A percentile compares a stretch with the other conserved stretches of the same genome.
These are phyloP conservation scores for Perodicticus potto DNA, from an alignment of 2,797 vertebrate species.

Conservation along the genomic window DNA sequence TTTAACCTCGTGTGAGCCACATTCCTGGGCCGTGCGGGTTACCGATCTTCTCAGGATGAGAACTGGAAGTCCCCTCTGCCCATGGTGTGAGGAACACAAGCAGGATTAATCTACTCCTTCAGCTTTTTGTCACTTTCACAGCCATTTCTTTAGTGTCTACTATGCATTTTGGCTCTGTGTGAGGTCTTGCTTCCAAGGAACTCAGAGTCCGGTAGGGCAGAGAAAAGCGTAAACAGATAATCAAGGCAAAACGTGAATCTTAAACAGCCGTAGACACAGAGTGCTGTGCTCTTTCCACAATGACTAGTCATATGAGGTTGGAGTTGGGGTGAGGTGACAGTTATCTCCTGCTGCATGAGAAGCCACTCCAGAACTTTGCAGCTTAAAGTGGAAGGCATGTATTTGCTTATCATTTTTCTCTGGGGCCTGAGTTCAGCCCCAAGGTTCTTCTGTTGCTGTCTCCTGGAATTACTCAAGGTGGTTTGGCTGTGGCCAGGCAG, in stretches of 20 bases:
- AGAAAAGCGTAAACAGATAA: not conserved
- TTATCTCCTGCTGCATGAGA: not conserved
- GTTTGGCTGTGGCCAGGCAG: not conserved
- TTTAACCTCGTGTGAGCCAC: constrained; percentile 69
- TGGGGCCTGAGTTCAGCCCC: not conserved
- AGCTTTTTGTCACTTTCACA: not conserved
- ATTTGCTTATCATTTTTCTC: not conserved
- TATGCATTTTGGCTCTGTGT: not conserved
- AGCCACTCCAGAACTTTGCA: not conserved
- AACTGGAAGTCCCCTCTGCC: constrained; percentile 5
- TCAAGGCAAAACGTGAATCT: not conserved
- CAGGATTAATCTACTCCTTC: not conserved
- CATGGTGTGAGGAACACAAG: not conserved
- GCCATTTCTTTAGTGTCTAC: not conserved
- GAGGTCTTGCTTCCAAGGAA: not conserved
- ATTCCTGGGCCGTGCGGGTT: not conserved
- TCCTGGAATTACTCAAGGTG: not conserved
- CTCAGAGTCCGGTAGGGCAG: not conserved
- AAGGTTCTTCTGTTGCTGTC: not conserved
- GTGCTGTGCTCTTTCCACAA: not conserved
- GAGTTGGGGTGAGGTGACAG: not conserved
- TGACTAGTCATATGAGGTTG: not conserved
- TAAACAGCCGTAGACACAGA: not conserved
- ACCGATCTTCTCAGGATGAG: not conserved
- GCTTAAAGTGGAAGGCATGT: not conserved